Evolutionary conservation across 2,797 vertebrate species (phyloP).

Genomic region (Argentina silus): DNA sequence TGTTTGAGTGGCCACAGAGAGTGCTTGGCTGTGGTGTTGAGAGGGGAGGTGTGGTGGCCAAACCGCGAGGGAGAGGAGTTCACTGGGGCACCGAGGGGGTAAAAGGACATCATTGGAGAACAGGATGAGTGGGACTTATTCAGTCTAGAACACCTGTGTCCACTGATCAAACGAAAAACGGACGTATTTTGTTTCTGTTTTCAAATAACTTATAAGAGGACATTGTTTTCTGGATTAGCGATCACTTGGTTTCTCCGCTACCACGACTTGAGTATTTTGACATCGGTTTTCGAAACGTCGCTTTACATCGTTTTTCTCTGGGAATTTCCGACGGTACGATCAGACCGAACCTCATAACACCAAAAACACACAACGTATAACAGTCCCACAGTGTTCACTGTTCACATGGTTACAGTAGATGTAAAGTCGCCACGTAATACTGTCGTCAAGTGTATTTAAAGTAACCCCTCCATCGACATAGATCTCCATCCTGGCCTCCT

Average conservation of each 20-base stretch:
- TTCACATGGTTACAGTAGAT: not conserved
- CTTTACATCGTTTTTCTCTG: too few relatives aligned
- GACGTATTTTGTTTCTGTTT: not conserved
- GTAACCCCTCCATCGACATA: constrained; percentile 19
- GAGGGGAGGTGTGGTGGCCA: constrained; percentile 55
- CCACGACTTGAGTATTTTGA: too few relatives aligned
- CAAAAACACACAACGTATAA: not conserved
- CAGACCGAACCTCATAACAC: too few relatives aligned
- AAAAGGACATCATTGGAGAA: constrained; percentile 33
- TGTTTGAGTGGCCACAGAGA: constrained; percentile 71
- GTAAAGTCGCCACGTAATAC: not conserved
- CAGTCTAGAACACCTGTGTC: constrained; percentile 51
- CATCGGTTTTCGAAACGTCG: too few relatives aligned
- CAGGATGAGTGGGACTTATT: constrained; percentile 51
- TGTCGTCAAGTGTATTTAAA: not conserved
- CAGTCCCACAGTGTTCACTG: not conserved
- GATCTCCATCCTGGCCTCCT: constrained; percentile 64
- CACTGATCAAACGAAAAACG: constrained; percentile 51
- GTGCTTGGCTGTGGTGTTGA: constrained; percentile 65
- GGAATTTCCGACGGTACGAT: too few relatives aligned
- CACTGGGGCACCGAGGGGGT: not conserved
- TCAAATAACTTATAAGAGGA: too few relatives aligned
- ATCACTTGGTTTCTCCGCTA: too few relatives aligned
- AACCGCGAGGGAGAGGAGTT: constrained; percentile 31
- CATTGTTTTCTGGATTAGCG: too few relatives aligned